phyloP scores from a whole-genome alignment of 2,888 invertebrate species.

The Elysia crispata region DNA sequence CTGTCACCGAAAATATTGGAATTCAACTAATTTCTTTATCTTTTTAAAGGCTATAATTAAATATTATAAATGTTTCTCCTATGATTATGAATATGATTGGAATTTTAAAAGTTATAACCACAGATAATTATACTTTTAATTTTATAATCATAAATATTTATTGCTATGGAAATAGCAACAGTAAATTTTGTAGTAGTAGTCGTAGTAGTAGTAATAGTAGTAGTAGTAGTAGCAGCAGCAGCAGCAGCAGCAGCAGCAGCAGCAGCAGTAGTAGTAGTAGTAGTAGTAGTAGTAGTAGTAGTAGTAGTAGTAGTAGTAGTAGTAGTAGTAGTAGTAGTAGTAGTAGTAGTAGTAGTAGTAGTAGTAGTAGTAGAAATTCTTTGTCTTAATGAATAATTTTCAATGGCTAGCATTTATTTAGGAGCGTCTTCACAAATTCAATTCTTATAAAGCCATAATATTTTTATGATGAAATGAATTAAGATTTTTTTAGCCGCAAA shows the following conservation, averaged over 20 bases:
- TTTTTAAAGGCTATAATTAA: too few species aligned
- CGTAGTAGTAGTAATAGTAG: conserved; percentile 15
- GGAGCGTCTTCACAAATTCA: neutral
- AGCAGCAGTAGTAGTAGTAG: conserved; percentile 13
- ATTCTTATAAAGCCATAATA: neutral
- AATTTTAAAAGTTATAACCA: neutral
- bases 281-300: conserved; percentile 22
- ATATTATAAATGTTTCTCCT: neutral
- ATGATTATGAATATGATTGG: neutral
- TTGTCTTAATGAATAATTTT: neutral
- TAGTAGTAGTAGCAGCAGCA: conserved; percentile 9
- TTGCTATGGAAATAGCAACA: neutral
- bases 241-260: conserved; percentile 6
- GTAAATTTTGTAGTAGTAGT: neutral
- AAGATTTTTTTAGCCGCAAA: too few species aligned
- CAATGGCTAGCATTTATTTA: neutral
- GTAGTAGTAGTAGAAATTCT: neutral
- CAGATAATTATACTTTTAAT: neutral
- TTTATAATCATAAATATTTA: neutral
- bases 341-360: conserved; percentile 7
- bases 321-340: conserved; percentile 23
- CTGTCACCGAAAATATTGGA: too few species aligned
- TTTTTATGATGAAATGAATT: neutral
- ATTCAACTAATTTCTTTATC: too few species aligned
- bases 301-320: conserved; percentile 23